Evolutionary conservation across 2,113 vertebrate genomes (phyloP), one percentile per base, ranked within the genome.

Genomic region (Ciconia stormi): DNA sequence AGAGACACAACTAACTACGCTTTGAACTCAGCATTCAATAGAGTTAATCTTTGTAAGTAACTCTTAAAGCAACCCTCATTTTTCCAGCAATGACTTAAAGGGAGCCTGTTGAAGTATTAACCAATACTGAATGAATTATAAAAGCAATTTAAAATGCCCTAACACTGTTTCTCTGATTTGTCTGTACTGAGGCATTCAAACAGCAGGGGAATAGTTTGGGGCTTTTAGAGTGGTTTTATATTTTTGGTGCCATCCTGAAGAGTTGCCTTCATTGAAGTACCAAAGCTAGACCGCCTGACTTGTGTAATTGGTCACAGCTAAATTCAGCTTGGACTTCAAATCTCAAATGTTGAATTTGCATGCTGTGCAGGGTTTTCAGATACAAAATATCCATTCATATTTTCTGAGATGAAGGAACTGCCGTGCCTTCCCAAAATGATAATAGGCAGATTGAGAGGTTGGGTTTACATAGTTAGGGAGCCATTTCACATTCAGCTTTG

Each of bases 311-410:
- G n/a, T 93, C 34, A 25, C 89, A 85, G 65, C 53, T 72, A 49
- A 91, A 77, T 78, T 73, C 74, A 86, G 42, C 55, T 77, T n/a
- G 66, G 53, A 42, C 77, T 84, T 89, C 53, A 79, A 6, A 49
- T 63, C 52, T 80, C 67, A 20, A 8, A 30, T 11, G 49, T 11
- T 6, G 13, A 76, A 38, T 79, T 76, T 87, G 30, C 42, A 63
- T 0, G 0, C 40, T 90, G 11, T 18, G 50, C 1, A 0, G 7
- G 10, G 7, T 11, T 80, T 73, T 55, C 23, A 21, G 53, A 73
- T 84, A 95, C 79, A 94, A 87, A 87, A 91, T 56, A 67, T 14
- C 72, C 23, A 56, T 77, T 82, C 32, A 61, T 82, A 8, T 46
- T 38, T 70, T 46, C 18, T 14, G 10, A 61, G 78, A 56, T 56